phyloP scores from a whole-genome alignment of 2,113 vertebrate genomes.

The Dasyurus viverrinus region DNA sequence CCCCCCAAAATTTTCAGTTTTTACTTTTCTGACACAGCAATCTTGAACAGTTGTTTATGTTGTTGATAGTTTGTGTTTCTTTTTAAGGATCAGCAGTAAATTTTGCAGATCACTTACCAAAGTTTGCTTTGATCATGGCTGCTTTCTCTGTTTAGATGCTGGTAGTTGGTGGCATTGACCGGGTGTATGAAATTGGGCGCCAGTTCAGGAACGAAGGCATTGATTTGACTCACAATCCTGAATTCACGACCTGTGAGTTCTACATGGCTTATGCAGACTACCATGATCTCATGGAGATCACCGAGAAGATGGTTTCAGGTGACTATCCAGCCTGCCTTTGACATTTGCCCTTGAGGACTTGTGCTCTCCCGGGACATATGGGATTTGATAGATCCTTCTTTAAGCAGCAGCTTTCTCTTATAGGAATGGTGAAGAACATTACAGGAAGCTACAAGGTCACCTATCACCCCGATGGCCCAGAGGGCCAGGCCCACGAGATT shows the following conservation, averaged over 20 bases:
- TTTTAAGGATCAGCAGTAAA: neutral
- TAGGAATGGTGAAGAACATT: constrained; percentile 97
- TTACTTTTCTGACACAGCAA: neutral
- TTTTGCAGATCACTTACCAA: neutral
- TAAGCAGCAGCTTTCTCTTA: constrained; percentile 55
- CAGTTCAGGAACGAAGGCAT: constrained; percentile 99
- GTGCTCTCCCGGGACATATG: neutral
- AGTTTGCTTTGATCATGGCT: neutral
- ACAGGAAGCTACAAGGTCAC: constrained; percentile 92
- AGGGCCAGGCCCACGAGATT: constrained; percentile 90
- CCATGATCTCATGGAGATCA: constrained; percentile 96
- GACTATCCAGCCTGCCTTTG: constrained; percentile 24
- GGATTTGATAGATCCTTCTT: neutral
- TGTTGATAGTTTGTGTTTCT: neutral
- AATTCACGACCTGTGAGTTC: constrained; percentile 99
- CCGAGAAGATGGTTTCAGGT: constrained; percentile 97
- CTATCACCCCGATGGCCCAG: constrained; percentile 96
- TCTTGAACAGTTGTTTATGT: neutral
- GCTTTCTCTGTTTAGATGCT: constrained; percentile 89
- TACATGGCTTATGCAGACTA: constrained; percentile 99
- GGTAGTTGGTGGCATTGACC: constrained; percentile 96
- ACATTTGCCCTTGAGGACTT: neutral
- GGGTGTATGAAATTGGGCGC: constrained; percentile 97
- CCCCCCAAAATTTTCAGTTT: neutral
- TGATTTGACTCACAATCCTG: constrained; percentile 98